Evolutionary conservation across 2,113 vertebrate genomes (phyloP), one percentile per base, ranked within the genome.

Genomic region (Phodopus roborovskii): DNA sequence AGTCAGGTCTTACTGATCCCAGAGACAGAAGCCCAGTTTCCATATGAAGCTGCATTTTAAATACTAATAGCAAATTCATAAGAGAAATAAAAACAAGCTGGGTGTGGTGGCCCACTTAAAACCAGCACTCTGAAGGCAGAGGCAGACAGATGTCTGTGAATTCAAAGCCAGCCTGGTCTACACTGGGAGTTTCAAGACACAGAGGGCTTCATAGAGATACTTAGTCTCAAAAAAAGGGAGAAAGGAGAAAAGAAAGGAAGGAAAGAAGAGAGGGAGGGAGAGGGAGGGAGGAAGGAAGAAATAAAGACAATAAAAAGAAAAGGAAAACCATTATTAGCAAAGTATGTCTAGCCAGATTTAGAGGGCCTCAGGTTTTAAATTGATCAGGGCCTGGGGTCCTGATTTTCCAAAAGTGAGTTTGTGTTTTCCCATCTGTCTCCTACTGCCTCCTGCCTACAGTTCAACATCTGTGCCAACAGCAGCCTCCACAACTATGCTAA

Each of bases 391-490:
- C 78, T 62, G 7, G 62, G 83, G 39, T 66, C 45, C 66, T 60
- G 56, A 48, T 33, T 86, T 42, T 62, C 53, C 39, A 19, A 62
- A 22, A 79, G 56, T 89, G 12, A 84, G 5, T 33, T 66, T 7
- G 36, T 10, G 30, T 11, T 36, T 81, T 94, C 77, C 7, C 33
- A 16, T 50, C 39, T 84, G 62, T 68, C 77, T 90, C 0, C 0
- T 64, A 10, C 64, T 50, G n/a, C 30, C 60, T 68, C 8, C 26
- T 48, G 11, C 0, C 94, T 0, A 0, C 98, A 99, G 99, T 97
- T 98, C 93, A 95, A 97, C 48, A 82, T 98, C 87, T 99, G 99
- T 1, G 0, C 94, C 96, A 99, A 98, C 92, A 99, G 98, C 97
- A 98, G 97, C 81, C 71, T 98, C 96, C 98, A 97, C n/a, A 94